These are phyloP conservation scores for Baronia brevicornis DNA, from an alignment of 2,888 invertebrate genomes.

Conservation along the genomic window DNA sequence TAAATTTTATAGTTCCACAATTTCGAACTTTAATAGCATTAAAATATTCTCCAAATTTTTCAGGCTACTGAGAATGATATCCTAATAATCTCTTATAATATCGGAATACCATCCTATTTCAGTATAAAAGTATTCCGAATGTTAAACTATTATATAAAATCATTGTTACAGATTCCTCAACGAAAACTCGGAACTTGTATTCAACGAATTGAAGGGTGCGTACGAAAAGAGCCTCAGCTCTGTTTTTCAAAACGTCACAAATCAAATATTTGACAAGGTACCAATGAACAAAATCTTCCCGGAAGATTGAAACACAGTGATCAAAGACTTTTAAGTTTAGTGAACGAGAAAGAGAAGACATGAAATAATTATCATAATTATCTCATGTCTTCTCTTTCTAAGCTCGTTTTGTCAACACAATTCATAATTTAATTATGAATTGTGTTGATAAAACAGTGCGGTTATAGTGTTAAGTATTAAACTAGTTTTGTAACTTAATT, in stretches of 20 bases:
- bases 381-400: no score
- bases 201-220: slow-evolving; percentile 79
- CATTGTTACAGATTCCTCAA: slow-evolving; percentile 75
- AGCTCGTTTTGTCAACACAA: no score
- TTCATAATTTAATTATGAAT: no score
- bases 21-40: no score
- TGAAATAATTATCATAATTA: no score
- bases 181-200: slow-evolving; percentile 79
- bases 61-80: no score
- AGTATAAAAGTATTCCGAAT: no score
- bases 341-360: slow-evolving; percentile 3
- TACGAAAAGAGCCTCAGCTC: slow-evolving; percentile 81
- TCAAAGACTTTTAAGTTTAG: slow-evolving; percentile 15
- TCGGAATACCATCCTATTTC: no score
- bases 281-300: slow-evolving; percentile 80
- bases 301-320: slow-evolving; percentile 38
- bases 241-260: slow-evolving; percentile 79
- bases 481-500: slow-evolving; percentile 14
- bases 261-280: slow-evolving; percentile 80
- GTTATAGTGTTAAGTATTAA: slow-evolving; percentile 13
- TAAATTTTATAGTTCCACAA: no score
- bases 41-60: no score
- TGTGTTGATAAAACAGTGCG: slow-evolving; percentile 6
- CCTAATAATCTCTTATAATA: no score
- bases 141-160: neutral